Conservation (phyloP, 2,113 vertebrate species). For the Apeltes quadracus region DNA sequence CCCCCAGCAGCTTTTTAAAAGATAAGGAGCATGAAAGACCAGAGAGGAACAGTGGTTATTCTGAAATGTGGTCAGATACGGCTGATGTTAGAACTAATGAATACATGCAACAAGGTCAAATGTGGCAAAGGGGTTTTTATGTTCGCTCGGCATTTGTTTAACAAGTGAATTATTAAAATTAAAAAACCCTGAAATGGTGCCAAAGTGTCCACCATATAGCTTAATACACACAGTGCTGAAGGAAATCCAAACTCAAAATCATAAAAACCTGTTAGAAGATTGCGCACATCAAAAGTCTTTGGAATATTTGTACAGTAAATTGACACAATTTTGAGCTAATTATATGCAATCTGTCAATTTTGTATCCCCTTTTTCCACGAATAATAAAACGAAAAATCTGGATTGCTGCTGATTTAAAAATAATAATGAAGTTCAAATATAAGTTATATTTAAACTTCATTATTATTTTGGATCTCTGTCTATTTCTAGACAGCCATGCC, state of each 20-base stretch:
- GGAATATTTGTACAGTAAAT: background rate
- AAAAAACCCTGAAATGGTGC: background rate
- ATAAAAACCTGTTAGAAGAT: background rate
- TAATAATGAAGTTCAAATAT: background rate
- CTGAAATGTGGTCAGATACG: constrained; percentile 39
- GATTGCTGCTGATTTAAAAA: background rate
- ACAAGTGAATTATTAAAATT: background rate
- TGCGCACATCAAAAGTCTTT: background rate
- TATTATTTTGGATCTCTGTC: too few relatives aligned
- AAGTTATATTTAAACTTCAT: too few relatives aligned
- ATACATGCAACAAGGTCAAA: background rate
- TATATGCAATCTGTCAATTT: background rate
- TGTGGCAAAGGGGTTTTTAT: background rate
- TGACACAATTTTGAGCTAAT: background rate
- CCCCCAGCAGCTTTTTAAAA: constrained; percentile 66
- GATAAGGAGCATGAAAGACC: constrained; percentile 26
- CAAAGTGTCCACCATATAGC: background rate
- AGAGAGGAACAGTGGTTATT: constrained; percentile 38
- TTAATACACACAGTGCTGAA: background rate
- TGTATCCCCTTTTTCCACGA: background rate
- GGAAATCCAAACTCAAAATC: background rate
- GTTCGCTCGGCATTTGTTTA: background rate
- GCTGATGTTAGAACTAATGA: constrained; percentile 24
- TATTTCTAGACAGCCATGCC: too few relatives aligned
- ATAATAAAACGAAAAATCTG: background rate